phyloP scores from a whole-genome alignment of 2,888 invertebrate genomes.

The Limnephilus marmoratus region DNA sequence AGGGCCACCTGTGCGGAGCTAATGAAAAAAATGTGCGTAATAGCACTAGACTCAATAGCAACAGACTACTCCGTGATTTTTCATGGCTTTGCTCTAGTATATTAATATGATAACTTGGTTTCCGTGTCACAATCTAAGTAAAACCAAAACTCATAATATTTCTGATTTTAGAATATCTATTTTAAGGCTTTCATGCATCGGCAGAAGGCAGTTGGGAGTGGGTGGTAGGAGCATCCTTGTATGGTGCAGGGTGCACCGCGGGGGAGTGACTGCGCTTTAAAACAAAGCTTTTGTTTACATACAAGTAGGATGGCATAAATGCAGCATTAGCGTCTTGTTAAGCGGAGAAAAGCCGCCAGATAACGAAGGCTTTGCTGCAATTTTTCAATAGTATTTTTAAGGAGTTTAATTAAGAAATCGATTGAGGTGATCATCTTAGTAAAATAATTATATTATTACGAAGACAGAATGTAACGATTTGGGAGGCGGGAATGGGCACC shows the following conservation, averaged over 20 bases:
- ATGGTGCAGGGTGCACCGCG: neutral
- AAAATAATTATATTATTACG: too few species aligned
- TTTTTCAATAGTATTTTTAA: neutral
- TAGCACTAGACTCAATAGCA: too few species aligned
- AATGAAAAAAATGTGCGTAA: too few species aligned
- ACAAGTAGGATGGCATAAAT: neutral
- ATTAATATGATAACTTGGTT: neutral
- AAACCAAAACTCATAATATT: neutral
- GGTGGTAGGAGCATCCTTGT: neutral
- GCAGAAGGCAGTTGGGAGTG: neutral
- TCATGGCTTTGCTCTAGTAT: too few species aligned
- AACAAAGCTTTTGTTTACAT: constrained; percentile 1
- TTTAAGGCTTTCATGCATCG: neutral
- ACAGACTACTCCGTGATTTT: too few species aligned
- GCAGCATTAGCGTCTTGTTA: neutral
- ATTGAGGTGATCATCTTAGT: too few species aligned
- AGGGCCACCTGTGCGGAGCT: too few species aligned
- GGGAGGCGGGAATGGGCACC: too few species aligned
- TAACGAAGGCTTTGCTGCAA: neutral
- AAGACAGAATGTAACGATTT: too few species aligned
- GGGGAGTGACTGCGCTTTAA: constrained; percentile 2
- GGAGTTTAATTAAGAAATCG: neutral
- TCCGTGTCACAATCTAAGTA: neutral
- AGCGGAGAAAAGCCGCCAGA: neutral
- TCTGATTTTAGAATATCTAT: neutral